phyloP scores from a whole-genome alignment of 2,797 vertebrate genomes.

The Eremophila alpestris region DNA sequence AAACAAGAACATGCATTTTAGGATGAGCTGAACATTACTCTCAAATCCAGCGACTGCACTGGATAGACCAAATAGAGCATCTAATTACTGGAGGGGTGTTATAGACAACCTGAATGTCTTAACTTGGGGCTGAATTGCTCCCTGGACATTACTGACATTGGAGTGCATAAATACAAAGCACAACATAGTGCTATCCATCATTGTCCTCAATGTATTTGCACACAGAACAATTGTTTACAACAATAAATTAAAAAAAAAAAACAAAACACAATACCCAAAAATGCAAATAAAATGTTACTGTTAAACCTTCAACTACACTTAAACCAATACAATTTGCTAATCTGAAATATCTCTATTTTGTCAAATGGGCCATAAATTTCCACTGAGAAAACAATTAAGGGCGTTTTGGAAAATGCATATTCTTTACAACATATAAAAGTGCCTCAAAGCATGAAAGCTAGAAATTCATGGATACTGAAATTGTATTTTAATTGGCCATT shows the following conservation, averaged over 20 bases:
- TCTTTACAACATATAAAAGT: not conserved
- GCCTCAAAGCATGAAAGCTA: not conserved
- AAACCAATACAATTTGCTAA: not conserved
- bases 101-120: not conserved
- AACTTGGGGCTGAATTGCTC: not conserved
- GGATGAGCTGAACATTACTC: not conserved
- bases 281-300: not conserved
- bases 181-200: not conserved
- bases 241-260: not conserved
- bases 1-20: not conserved
- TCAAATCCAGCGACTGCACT: not conserved
- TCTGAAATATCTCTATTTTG: not conserved
- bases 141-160: not conserved
- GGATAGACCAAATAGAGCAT: not conserved
- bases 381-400: not conserved
- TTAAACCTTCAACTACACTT: not conserved
- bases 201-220: fast-evolving
- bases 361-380: not conserved
- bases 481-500: not conserved
- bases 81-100: not conserved
- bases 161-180: not conserved
- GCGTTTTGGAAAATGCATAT: not conserved
- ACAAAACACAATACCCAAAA: not conserved
- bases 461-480: not conserved
- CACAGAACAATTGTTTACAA: not conserved